Conservation (phyloP, 2,797 vertebrate species). For the Monodelphis domestica region DNA sequence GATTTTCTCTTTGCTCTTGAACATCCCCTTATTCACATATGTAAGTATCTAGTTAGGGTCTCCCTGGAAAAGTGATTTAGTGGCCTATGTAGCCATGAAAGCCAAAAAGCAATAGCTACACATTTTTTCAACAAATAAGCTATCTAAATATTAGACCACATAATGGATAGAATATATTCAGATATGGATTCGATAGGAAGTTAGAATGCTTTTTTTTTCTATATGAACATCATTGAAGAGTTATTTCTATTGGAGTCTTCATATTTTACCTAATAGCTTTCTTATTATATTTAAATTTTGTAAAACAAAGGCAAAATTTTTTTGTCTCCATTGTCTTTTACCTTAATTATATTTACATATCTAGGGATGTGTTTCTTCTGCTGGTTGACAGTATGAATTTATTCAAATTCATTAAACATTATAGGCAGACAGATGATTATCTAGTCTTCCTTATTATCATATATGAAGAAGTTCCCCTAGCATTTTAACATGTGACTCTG, state of each 20-base stretch:
- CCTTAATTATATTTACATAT: neutral
- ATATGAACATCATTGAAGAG: neutral
- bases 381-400: neutral
- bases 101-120: neutral
- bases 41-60: neutral
- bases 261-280: neutral
- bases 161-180: neutral
- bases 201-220: neutral
- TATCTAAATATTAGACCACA: neutral
- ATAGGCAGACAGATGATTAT: neutral
- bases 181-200: neutral
- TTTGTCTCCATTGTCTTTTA: neutral
- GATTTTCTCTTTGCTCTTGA: too few species aligned
- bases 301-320: neutral
- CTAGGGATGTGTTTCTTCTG: neutral
- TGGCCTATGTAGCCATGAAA: neutral
- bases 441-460: neutral
- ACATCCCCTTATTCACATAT: too few species aligned
- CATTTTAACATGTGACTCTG: neutral
- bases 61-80: neutral
- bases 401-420: neutral
- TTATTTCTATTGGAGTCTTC: neutral
- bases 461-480: neutral
- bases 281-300: neutral
- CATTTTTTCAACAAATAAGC: neutral